These are phyloP conservation scores for Lagorchestes hirsutus DNA, from an alignment of 2,797 vertebrate genomes.

Conservation along the genomic window DNA sequence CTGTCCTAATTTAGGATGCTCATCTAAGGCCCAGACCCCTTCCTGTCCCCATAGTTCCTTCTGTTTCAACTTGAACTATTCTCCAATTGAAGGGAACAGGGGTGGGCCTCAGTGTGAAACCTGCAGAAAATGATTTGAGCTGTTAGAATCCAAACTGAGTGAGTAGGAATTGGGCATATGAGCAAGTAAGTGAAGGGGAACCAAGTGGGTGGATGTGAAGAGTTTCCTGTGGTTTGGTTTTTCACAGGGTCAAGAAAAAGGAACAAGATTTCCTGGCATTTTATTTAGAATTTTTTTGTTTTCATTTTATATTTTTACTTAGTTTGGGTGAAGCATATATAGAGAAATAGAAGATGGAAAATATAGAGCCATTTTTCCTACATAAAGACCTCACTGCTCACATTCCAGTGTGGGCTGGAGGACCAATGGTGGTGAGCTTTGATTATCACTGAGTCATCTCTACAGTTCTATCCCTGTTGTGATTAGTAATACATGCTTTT, in stretches of 20 bases:
- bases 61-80: background rate
- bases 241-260: conserved; percentile 1
- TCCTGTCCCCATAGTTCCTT: background rate
- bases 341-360: background rate
- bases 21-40: background rate
- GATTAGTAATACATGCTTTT: background rate
- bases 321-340: background rate
- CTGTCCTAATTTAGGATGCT: background rate
- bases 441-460: background rate
- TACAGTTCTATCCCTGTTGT: background rate
- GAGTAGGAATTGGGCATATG: background rate
- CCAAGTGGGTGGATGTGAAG: background rate
- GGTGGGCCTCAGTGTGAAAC: background rate
- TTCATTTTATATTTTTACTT: background rate
- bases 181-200: background rate
- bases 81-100: background rate
- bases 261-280: background rate
- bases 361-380: background rate
- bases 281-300: background rate
- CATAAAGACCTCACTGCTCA: background rate
- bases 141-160: background rate
- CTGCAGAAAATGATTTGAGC: background rate
- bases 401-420: background rate
- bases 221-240: background rate
- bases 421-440: background rate